Base-by-base conservation (phyloP, 30 jellyfish, hydroid and myxozoan genomes). In the Hydractinia symbiolongicarpus region DNA sequence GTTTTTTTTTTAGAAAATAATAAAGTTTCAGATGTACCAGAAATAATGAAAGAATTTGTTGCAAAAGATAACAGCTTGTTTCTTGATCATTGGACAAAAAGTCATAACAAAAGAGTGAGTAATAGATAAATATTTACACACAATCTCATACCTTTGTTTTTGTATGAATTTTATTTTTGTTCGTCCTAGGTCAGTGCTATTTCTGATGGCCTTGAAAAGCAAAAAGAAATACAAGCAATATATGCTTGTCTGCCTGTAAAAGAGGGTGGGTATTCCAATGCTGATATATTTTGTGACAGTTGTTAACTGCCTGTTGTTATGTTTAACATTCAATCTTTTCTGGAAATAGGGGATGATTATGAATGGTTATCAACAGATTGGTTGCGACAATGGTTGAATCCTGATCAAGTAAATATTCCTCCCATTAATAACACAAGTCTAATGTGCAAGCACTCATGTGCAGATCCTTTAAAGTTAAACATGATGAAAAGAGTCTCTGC, bases 361-460 rank as follows among this genome's bases (percentile, higher is more conserved):
- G 89, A 83, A 5, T 73, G 89, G 88, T 50, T 91, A 5, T 19
- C 90, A 54, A 75, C 91, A 8, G 86, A 77, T 4, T 91, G 96
- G 96, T 83, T 91, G 66, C 68, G 86, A 62, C 80, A 73, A 58
- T 91, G 95, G 94, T 67, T 91, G 77, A 86, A 79, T 55, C 91
- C 66, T 51, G 88, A 91, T 40, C 66, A 54, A 14, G 58, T 55
- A 9, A 60, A 50, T 16, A 79, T 82, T 11, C 91, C 96, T 44
- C 97, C 97, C 53, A 83, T 91, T 57, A 91, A 91, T 76, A 91
- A 86, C 71, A 66, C 94, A 5, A 7, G 20, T 8, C 82, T 91
- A 13, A 83, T 91, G 92, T 91, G 97, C 83, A 69, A 16, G 40
- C 97, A 91, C 67, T 74, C 90, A 20, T 72, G 92, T 9, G 82